phyloP scores from a whole-genome alignment of 2,888 invertebrate genomes.

The Melieria omissa region DNA sequence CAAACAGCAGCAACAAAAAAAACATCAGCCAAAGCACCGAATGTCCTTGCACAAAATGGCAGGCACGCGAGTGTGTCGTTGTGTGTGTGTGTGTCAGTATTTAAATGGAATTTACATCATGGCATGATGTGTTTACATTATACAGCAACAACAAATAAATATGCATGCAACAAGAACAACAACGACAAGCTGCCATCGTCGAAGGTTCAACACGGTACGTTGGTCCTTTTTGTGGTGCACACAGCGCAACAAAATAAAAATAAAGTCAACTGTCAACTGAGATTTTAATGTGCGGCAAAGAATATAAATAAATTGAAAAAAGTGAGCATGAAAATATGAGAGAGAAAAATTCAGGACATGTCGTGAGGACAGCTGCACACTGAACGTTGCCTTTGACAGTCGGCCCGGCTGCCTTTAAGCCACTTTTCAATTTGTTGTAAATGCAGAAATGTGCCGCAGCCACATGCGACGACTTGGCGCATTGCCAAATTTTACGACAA shows the following conservation, averaged over 20 bases:
- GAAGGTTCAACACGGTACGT: conserved; percentile 30
- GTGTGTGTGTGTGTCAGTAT: neutral
- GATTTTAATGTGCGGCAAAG: neutral
- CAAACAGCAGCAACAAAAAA: neutral
- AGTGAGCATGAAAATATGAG: neutral
- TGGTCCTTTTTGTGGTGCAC: conserved; percentile 17
- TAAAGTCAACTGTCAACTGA: no score
- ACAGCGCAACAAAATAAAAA: no score
- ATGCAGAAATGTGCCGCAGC: no score
- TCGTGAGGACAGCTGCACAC: neutral
- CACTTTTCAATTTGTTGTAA: no score
- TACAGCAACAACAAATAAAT: neutral
- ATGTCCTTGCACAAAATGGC: neutral
- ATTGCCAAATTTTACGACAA: no score
- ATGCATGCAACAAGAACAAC: neutral
- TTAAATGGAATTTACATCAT: neutral
- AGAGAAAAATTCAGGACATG: conserved; percentile 21
- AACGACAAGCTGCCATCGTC: neutral
- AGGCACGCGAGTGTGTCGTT: neutral
- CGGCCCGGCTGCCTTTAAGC: no score
- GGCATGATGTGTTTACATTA: no score
- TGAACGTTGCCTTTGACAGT: no score
- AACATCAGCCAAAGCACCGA: neutral
- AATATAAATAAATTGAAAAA: conserved; percentile 8
- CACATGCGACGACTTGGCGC: no score